Percentiles rank a stretch among this genome's conserved stretches.
These are phyloP conservation scores for Caiman crocodilus DNA, from an alignment of 2,797 vertebrate genomes.

Conservation along the genomic window DNA sequence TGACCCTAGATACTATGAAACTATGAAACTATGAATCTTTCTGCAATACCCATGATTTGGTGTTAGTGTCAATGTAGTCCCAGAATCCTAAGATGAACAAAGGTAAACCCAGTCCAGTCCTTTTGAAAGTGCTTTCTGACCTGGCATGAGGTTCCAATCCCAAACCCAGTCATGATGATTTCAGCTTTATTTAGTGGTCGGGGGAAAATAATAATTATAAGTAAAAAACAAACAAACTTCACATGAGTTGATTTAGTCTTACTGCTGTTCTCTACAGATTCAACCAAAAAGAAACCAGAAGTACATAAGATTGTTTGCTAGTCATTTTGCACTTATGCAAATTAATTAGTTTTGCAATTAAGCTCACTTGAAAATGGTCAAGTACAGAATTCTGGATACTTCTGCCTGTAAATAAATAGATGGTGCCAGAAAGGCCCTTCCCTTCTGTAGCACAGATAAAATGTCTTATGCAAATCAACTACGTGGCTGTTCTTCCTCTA, in stretches of 20 bases:
- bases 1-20: too few relatives aligned
- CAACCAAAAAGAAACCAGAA: neutral
- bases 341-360: too few relatives aligned
- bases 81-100: neutral
- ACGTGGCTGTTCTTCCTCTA: neutral
- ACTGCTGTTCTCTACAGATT: neutral
- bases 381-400: neutral
- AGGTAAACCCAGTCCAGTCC: neutral
- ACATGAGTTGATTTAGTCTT: too few relatives aligned
- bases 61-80: neutral
- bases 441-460: neutral
- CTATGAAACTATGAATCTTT: too few relatives aligned
- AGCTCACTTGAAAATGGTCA: too few relatives aligned
- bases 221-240: neutral
- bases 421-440: neutral
- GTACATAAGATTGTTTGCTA: neutral
- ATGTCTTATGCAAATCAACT: neutral
- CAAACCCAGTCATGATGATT: neutral
- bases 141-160: accelerated
- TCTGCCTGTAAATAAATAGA: neutral
- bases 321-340: too few relatives aligned
- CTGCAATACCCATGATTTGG: accelerated
- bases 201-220: too few relatives aligned
- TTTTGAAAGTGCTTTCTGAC: neutral
- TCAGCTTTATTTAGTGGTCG: neutral